phyloP scores from a whole-genome alignment of 2,888 invertebrate species.

The Lepidonotus clava region DNA sequence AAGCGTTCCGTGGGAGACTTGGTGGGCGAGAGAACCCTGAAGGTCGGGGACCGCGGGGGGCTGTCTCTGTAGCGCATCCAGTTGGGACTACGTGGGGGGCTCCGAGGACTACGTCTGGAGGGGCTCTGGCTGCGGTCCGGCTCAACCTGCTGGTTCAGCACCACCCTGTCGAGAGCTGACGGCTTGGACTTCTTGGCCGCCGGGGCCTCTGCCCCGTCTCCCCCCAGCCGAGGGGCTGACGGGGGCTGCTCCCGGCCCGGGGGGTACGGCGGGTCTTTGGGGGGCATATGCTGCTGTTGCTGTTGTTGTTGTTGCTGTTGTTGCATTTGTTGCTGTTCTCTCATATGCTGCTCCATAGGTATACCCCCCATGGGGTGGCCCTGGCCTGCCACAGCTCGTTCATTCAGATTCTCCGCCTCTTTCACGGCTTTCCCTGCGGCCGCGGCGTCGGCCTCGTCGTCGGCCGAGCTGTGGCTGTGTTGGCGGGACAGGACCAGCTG shows the following conservation, averaged over 20 bases:
- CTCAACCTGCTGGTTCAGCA: conserved; percentile 51
- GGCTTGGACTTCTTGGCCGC: conserved; percentile 58
- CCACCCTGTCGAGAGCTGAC: conserved; percentile 60
- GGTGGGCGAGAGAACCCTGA: conserved; percentile 70
- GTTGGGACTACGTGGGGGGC: conserved; percentile 77
- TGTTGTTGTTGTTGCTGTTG: too few species aligned
- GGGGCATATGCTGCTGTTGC: too few species aligned
- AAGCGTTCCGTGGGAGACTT: conserved; percentile 75
- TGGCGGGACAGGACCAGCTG: conserved; percentile 75
- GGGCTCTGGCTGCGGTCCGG: conserved; percentile 61
- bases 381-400: not conserved
- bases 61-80: conserved; percentile 69
- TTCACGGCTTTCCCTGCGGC: conserved; percentile 29
- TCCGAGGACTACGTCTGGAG: conserved; percentile 57
- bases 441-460: conserved; percentile 56
- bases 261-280: not conserved
- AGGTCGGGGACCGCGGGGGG: conserved; percentile 63
- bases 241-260: conserved; percentile 4
- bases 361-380: not conserved
- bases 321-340: not conserved
- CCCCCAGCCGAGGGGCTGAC: not conserved
- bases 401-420: conserved; percentile 49
- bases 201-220: conserved; percentile 31
- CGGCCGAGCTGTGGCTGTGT: conserved; percentile 75
- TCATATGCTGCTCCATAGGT: conserved; percentile 10